A percentile compares a stretch with the other conserved stretches of the same genome.
Evolutionary conservation across 2,797 vertebrate species (phyloP).

Genomic region (Mormyrus proboscirostris): DNA sequence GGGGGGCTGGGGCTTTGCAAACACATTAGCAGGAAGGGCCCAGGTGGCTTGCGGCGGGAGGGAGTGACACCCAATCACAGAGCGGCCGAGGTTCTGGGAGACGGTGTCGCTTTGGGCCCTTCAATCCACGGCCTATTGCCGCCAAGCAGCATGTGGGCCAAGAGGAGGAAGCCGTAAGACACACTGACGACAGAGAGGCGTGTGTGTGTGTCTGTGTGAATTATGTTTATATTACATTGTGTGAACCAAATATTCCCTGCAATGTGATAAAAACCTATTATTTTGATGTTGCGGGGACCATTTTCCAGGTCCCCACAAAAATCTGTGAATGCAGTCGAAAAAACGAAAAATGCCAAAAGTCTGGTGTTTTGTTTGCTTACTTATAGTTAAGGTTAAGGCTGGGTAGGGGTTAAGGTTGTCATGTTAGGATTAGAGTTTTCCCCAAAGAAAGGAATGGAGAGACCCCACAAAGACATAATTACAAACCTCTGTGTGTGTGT

Average conservation of each 20-base stretch:
- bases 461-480: too few species aligned
- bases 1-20: constrained; percentile 27
- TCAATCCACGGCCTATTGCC: constrained; percentile 16
- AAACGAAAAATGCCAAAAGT: not conserved
- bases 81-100: constrained; percentile 24
- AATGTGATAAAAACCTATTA: not conserved
- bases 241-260: not conserved
- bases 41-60: constrained; percentile 28
- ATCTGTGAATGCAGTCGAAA: not conserved
- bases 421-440: not conserved
- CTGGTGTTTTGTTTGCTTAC: not conserved
- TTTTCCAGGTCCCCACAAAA: not conserved
- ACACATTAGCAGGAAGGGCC: constrained; percentile 26
- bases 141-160: constrained; percentile 31
- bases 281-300: not conserved
- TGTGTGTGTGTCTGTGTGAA: not conserved
- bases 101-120: constrained; percentile 9
- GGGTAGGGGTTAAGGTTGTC: not conserved
- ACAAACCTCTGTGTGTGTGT: too few species aligned
- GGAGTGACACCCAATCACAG: constrained; percentile 35
- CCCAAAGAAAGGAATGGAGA: not conserved
- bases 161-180: constrained; percentile 4
- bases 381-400: not conserved
- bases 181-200: not conserved
- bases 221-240: not conserved